Conservation (phyloP, 1,140 invertebrate genomes). For the Colletes latitarsis region DNA sequence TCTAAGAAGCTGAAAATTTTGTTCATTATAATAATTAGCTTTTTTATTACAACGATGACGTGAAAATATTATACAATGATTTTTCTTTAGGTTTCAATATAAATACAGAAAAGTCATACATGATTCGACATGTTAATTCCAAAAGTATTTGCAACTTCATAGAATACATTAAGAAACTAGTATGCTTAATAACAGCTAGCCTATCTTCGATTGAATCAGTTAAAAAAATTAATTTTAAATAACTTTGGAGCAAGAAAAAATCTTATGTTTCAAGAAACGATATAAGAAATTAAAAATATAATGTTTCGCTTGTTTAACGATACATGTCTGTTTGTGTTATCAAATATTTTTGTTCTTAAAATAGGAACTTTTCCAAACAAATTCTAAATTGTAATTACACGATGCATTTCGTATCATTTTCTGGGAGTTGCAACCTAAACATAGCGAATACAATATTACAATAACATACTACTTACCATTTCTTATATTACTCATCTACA, state of each 20-base stretch:
- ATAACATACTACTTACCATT: constrained; percentile 37
- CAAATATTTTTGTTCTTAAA: not conserved
- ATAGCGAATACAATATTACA: constrained; percentile 23
- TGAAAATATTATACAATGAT: constrained; percentile 36
- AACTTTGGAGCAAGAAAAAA: not conserved
- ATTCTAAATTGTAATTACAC: constrained; percentile 10
- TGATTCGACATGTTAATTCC: constrained; percentile 15
- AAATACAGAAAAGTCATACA: constrained; percentile 11
- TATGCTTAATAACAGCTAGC: not conserved
- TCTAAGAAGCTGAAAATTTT: constrained; percentile 65
- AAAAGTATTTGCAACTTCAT: constrained; percentile 7
- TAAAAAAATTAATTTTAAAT: not conserved
- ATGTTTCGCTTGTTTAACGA: constrained; percentile 18
- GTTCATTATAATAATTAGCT: constrained; percentile 56
- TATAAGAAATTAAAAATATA: constrained; percentile 1
- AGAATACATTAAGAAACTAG: not conserved
- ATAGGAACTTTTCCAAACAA: constrained; percentile 2
- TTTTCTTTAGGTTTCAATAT: constrained; percentile 18
- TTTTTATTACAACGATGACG: constrained; percentile 28
- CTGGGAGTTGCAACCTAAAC: constrained; percentile 35
- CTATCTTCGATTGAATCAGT: constrained; percentile 18
- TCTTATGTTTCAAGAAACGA: not conserved
- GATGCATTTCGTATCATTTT: constrained; percentile 25
- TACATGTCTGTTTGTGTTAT: constrained; percentile 18
- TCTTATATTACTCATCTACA: constrained; percentile 48